Base-by-base conservation (phyloP, 2,113 vertebrate genomes). In the Progne subis region DNA sequence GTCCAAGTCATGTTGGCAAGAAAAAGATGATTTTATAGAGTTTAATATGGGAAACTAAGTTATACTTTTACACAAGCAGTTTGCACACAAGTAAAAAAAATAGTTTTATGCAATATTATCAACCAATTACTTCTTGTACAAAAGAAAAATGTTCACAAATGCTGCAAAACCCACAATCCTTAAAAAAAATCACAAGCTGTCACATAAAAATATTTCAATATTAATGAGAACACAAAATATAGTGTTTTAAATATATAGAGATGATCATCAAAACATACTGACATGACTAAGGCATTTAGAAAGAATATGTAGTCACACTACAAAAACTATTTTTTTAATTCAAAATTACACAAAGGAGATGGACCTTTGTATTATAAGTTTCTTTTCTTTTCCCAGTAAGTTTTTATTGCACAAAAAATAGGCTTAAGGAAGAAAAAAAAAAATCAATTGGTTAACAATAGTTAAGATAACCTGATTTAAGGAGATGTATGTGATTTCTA, bases 1-100 rank as follows among this genome's bases (percentile, higher is more conserved):
- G 96, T 98, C 98, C 98, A 95, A 96, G 97, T 94, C 96, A 94
- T 78, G 98, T 96, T 91, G 97, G 99, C 98, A 99, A 98, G 94
- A 98, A 93, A 97, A 97, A 98, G 97, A 98, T 94, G 94, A 98
- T 97, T 98, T 98, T 90, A 96, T 34, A 98, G 88, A 98, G 96
- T 98, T 98, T 98, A 98, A 97, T 98, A 98, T 86, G 90, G 57
- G 90, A 94, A 98, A 97, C 28, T 86, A 93, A 80, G 43, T 61
- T 39, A 77, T 37, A 94, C 5, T 90, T 93, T 39, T 64, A 92
- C 6, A 60, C 64, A 95, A 94, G 31, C 52, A 94, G 39, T 50
- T 87, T 76, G 46, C 59, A 94, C 8, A 91, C 32, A 67, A 82
- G 80, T 46, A 2, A 89, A 29, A 76, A 76, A 32, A 21, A 11